Base-by-base conservation (phyloP, 2,797 vertebrate genomes). In the Cuculus canorus region DNA sequence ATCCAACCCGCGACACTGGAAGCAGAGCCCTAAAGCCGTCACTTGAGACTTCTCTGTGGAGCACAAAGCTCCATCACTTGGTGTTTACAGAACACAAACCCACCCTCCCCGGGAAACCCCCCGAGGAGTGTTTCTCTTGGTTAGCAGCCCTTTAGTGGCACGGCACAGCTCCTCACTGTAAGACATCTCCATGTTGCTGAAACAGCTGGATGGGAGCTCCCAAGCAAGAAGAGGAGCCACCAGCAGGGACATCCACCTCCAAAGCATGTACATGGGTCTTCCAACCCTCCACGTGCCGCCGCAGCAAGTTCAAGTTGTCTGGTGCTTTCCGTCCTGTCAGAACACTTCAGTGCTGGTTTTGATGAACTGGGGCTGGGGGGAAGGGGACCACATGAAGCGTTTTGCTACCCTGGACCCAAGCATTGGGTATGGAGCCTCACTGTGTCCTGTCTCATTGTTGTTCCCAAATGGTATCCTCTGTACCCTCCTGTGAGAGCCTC, bases 1-100 rank as follows among this genome's bases (percentile, higher is more conserved):
- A 98, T 99, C 43, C 98, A 98, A 22, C 99, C 99, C 0, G 86
- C 96, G 27, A 98, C 79, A 0, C 95, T 97, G 9, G 92, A 97
- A 33, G 56, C 47, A 18, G 95, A 91, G 25, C 89, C 93, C 48
- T 98, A 92, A 97, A 72, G 41, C 89, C 96, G 83, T 41, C 59
- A 28, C 30, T 13, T 32, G 77, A 93, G 83, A 95, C 89, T 77
- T 79, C 47, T 84, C 54, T 37, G 35, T 0, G 77, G 95, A 96
- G 93, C 82, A 11, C 22, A 41, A 63, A 82, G 91, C 95, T 97
- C 92, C 64, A 7, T 77, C 82, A 73, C 77, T 84, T 13, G 2
- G 80, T 96, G 95, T 97, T 97, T 97, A 97, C 96, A 97, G 81
- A 91, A 83, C 27, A 86, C 43, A 47, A 72, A 3, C 35, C 61